These are phyloP conservation scores for Apoda limacodes DNA, from an alignment of 2,888 invertebrate species.

Conservation along the genomic window DNA sequence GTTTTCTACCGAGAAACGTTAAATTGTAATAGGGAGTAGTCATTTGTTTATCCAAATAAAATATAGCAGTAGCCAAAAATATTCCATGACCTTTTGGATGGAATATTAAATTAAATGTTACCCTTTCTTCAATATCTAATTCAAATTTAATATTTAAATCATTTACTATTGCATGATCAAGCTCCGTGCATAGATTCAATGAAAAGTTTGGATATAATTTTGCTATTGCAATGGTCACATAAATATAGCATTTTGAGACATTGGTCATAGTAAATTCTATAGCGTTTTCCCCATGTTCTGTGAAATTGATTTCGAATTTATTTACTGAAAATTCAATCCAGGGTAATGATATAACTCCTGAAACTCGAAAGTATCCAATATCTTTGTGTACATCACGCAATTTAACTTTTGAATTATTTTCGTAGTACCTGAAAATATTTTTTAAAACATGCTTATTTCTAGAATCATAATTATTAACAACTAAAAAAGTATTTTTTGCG, in stretches of 20 bases:
- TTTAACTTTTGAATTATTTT: slow-evolving; percentile 47
- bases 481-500: slow-evolving; percentile 3
- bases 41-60: slow-evolving; percentile 51
- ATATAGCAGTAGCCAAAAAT: slow-evolving; percentile 41
- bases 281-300: slow-evolving; percentile 25
- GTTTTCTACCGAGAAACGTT: slow-evolving; percentile 44
- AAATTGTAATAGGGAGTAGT: slow-evolving; percentile 48
- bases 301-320: slow-evolving; percentile 46
- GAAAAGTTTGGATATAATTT: slow-evolving; percentile 46
- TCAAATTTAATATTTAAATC: slow-evolving; percentile 47
- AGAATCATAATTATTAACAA: background rate
- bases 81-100: slow-evolving; percentile 46
- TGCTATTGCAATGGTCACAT: slow-evolving; percentile 37
- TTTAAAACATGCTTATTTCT: slow-evolving; percentile 1
- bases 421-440: slow-evolving; percentile 38
- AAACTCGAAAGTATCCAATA: slow-evolving; percentile 45
- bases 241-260: slow-evolving; percentile 45
- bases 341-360: slow-evolving; percentile 51
- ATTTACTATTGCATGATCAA: slow-evolving; percentile 28
- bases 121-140: slow-evolving; percentile 29
- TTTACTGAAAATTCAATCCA: slow-evolving; percentile 49
- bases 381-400: slow-evolving; percentile 43
- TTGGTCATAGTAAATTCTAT: slow-evolving; percentile 51
- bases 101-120: slow-evolving; percentile 35
- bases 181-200: slow-evolving; percentile 32